Conservation (phyloP, 2,113 vertebrate species). For the Phalacrocorax brasilianus region DNA sequence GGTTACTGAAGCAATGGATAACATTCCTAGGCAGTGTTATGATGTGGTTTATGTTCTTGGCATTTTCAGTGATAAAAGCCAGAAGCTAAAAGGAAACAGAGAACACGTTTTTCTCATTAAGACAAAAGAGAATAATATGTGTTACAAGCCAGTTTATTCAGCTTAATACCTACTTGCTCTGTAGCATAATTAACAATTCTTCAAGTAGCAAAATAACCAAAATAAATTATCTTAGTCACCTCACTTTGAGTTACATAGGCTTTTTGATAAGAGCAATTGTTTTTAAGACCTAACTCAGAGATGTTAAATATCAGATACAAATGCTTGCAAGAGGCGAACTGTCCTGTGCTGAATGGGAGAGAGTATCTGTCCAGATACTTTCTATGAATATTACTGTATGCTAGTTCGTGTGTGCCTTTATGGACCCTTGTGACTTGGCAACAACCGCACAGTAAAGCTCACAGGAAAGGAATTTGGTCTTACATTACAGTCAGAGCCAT, state of each 20-base stretch:
- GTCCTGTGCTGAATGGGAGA: background rate
- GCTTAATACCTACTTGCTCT: background rate
- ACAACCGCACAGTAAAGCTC: background rate
- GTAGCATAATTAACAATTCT: background rate
- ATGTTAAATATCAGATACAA: background rate
- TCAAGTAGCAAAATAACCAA: background rate
- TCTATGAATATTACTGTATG: background rate
- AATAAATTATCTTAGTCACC: background rate
- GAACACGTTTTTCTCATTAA: background rate
- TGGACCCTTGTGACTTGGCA: background rate
- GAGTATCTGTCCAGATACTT: background rate
- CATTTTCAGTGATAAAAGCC: background rate
- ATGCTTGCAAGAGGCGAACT: background rate
- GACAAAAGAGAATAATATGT: background rate
- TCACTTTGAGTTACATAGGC: background rate
- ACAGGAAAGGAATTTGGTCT: background rate
- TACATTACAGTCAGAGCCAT: background rate
- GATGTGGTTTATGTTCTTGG: background rate
- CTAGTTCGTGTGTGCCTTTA: background rate
- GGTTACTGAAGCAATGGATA: background rate
- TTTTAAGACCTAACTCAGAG: background rate
- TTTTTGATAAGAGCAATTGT: background rate
- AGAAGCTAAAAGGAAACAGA: background rate
- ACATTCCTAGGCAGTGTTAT: background rate
- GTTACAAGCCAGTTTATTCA: background rate